Evolutionary conservation across 2,113 vertebrate species (phyloP).

Genomic region (Rafetus swinhoei): DNA sequence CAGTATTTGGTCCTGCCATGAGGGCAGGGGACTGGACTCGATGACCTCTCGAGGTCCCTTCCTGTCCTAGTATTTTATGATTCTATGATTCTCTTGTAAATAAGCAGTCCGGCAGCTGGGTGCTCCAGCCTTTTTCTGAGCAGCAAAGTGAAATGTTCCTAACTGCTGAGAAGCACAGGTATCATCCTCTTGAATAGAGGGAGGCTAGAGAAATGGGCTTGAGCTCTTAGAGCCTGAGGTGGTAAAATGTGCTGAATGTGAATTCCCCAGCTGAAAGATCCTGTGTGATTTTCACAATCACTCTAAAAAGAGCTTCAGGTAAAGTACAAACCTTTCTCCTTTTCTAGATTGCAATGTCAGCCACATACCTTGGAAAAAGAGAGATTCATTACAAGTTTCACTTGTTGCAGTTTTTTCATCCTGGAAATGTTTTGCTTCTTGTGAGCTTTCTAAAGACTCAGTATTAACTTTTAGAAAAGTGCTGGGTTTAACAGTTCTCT

Average conservation of each 20-base stretch:
- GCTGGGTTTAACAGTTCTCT: not conserved
- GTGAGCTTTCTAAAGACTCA: not conserved
- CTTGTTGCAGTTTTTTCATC: not conserved
- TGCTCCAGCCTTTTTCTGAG: not conserved
- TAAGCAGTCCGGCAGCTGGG: not conserved
- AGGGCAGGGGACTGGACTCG: too few species aligned
- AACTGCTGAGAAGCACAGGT: not conserved
- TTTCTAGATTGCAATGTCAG: not conserved
- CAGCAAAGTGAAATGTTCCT: not conserved
- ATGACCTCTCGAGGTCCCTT: too few species aligned
- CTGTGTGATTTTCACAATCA: fast-evolving
- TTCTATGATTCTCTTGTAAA: not conserved
- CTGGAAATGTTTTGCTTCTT: not conserved
- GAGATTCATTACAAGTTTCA: not conserved
- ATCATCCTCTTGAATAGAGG: not conserved
- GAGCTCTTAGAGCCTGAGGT: not conserved
- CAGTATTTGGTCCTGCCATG: too few species aligned
- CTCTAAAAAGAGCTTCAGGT: not conserved
- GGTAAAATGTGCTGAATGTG: not conserved
- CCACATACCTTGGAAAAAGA: not conserved
- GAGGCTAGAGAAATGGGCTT: too few species aligned
- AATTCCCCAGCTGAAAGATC: not conserved
- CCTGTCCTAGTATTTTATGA: too few species aligned
- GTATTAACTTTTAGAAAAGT: not conserved
- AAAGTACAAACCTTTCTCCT: not conserved